These are phyloP conservation scores for Orthosia gracilis DNA, from an alignment of 2,888 invertebrate species.

Conservation along the genomic window DNA sequence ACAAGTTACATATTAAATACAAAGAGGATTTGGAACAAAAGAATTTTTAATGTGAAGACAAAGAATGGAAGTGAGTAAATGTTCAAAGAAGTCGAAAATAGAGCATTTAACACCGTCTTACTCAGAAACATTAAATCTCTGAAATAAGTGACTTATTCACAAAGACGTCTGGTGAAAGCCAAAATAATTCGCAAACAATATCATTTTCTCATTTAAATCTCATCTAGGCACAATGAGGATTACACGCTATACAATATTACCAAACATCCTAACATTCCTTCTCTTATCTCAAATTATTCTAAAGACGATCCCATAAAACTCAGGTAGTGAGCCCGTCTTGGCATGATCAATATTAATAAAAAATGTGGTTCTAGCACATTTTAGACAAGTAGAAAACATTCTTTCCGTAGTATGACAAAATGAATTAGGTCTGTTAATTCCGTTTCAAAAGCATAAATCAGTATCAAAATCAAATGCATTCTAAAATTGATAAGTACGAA, in stretches of 20 bases:
- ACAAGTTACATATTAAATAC: conserved; percentile 10
- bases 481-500: not conserved
- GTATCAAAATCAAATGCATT: not conserved
- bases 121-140: conserved; percentile 16
- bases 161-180: conserved; percentile 33
- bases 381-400: not conserved
- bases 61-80: conserved; percentile 17
- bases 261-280: not conserved
- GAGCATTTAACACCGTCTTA: not conserved
- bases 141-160: conserved; percentile 42
- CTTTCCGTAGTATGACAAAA: not conserved
- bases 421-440: too few species aligned
- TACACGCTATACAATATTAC: not conserved
- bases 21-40: conserved; percentile 24
- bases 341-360: not conserved
- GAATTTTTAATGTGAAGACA: conserved; percentile 35
- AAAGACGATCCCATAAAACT: not conserved
- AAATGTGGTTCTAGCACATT: not conserved
- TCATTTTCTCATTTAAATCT: not conserved
- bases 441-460: too few species aligned
- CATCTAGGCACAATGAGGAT: not conserved
- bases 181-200: conserved; percentile 10
- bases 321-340: conserved; percentile 14
- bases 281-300: not conserved
- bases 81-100: conserved; percentile 26